A percentile compares a stretch with the other conserved stretches of the same genome.
Evolutionary conservation across 2,797 vertebrate genomes (phyloP).

Genomic region (Todus mexicanus): DNA sequence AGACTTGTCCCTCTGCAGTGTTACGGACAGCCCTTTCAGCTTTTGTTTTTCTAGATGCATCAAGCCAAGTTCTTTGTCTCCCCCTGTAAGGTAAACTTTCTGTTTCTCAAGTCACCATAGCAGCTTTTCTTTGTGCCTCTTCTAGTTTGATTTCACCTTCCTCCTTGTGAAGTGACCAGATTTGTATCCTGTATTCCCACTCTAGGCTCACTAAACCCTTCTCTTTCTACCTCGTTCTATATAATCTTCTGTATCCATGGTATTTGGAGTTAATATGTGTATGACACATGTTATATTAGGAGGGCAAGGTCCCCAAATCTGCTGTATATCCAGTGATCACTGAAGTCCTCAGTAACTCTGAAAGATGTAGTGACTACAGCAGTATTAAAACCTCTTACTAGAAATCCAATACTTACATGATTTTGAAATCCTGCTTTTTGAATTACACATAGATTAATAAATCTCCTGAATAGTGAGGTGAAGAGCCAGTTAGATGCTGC

Average conservation of each 20-base stretch:
- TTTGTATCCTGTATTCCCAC: neutral
- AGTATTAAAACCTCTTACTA: neutral
- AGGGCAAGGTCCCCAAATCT: neutral
- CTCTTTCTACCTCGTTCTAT: neutral
- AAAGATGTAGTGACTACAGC: neutral
- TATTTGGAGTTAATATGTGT: neutral
- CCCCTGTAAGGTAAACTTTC: neutral
- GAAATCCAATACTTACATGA: neutral
- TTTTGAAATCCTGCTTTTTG: neutral
- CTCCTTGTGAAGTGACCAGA: neutral
- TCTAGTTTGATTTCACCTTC: neutral
- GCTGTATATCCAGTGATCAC: neutral
- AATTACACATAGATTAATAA: neutral
- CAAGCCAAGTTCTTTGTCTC: neutral
- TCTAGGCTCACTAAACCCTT: neutral
- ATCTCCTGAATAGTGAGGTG: neutral
- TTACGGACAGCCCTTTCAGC: neutral
- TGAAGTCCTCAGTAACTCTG: neutral
- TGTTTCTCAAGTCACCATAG: neutral
- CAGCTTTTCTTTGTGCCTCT: neutral
- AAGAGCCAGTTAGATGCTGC: neutral
- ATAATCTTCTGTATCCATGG: rapidly evolving
- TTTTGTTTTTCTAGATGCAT: neutral
- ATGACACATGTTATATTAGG: neutral
- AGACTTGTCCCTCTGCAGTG: neutral